phyloP scores from a whole-genome alignment of 2,888 invertebrate species.

The Diarsia brunnea region DNA sequence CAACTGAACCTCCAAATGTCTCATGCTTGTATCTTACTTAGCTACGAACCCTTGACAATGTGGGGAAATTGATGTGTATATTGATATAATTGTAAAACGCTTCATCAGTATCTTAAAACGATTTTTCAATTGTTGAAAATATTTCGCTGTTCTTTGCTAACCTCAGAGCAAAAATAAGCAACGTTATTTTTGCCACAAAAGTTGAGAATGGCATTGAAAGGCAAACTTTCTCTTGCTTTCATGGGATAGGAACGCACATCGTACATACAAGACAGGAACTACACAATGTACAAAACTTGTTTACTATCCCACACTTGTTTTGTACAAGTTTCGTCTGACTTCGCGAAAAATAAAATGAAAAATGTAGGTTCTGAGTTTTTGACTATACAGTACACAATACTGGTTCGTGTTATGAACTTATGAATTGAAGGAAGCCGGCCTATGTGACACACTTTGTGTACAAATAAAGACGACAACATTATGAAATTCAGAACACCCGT shows the following conservation, averaged over 20 bases:
- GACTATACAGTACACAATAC: background rate
- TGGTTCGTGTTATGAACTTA: background rate
- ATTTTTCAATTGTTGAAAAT: background rate
- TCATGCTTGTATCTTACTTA: background rate
- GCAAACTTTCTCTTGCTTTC: conserved; percentile 39
- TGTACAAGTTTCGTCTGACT: conserved; percentile 32
- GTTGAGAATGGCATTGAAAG: conserved; percentile 21
- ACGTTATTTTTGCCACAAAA: conserved; percentile 14
- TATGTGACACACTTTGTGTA: conserved; percentile 32
- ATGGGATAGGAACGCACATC: conserved; percentile 32
- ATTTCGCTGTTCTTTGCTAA: background rate
- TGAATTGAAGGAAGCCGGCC: conserved; percentile 5
- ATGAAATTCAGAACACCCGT: conserved; percentile 61
- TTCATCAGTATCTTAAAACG: background rate
- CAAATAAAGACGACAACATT: conserved; percentile 42
- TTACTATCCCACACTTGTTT: conserved; percentile 46
- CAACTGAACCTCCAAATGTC: no score
- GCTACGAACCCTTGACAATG: background rate
- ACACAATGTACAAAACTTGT: conserved; percentile 52
- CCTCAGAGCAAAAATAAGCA: conserved; percentile 4
- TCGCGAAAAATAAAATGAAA: conserved; percentile 30
- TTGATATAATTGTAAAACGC: background rate
- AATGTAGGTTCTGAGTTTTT: conserved; percentile 10
- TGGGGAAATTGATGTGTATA: background rate
- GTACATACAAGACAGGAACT: conserved; percentile 45